phyloP scores from a whole-genome alignment of 2,113 vertebrate genomes.

The Vulpes ferrilata region DNA sequence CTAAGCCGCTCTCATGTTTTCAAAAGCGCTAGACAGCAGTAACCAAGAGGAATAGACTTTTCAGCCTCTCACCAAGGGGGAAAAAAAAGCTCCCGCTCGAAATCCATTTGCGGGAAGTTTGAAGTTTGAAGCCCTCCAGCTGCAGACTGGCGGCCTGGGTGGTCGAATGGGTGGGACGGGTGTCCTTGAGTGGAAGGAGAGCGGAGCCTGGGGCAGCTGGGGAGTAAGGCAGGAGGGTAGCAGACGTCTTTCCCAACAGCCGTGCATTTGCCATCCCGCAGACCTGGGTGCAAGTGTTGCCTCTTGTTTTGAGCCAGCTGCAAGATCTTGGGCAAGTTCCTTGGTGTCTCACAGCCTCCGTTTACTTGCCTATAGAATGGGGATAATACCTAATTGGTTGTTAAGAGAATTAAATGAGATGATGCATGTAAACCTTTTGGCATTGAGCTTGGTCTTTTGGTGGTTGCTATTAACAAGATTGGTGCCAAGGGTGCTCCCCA shows the following conservation, averaged over 20 bases:
- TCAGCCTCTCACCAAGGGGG: slow-evolving; percentile 37
- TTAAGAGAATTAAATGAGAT: neutral
- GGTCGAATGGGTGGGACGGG: slow-evolving; percentile 69
- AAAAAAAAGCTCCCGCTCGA: slow-evolving; percentile 74
- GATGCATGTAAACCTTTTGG: neutral
- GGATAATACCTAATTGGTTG: neutral
- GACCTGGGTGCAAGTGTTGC: slow-evolving; percentile 10
- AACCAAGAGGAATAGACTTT: slow-evolving; percentile 77
- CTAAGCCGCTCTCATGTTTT: slow-evolving; percentile 67
- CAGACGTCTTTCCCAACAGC: neutral
- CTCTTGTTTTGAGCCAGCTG: neutral
- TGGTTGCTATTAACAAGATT: neutral
- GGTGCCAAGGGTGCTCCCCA: too few relatives aligned
- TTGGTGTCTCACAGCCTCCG: neutral
- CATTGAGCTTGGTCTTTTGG: neutral
- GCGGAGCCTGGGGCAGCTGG: neutral
- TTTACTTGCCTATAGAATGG: slow-evolving; percentile 27
- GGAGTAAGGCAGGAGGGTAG: neutral
- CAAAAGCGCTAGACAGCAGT: slow-evolving; percentile 70
- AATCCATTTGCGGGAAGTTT: slow-evolving; percentile 83
- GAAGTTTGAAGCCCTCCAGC: slow-evolving; percentile 82
- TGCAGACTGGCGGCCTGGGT: slow-evolving; percentile 82
- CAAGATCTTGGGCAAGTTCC: neutral
- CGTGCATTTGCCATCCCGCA: neutral
- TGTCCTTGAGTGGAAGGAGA: slow-evolving; percentile 56